Percentiles rank a stretch among this genome's conserved stretches.
These are phyloP conservation scores for Folsomia candida DNA, from an alignment of 2,888 invertebrate species.

Conservation along the genomic window DNA sequence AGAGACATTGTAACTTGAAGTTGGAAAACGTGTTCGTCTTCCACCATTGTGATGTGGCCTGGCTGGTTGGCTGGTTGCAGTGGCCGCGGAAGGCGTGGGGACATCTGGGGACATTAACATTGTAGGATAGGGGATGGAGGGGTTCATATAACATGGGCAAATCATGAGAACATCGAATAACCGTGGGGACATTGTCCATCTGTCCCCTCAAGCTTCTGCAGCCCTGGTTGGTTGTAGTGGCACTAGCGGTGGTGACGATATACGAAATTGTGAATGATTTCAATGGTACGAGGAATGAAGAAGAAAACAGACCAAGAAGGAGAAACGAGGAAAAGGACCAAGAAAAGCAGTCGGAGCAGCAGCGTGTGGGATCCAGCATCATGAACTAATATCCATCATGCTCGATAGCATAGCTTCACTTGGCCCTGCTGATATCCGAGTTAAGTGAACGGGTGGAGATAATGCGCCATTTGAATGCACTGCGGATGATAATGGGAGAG, in stretches of 20 bases:
- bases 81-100: too few species aligned
- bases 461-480: conserved; percentile 9
- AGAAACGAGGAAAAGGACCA: neutral
- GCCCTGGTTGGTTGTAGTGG: neutral
- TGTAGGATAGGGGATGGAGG: too few species aligned
- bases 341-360: neutral
- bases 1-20: neutral
- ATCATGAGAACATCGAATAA: too few species aligned
- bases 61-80: too few species aligned
- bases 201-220: neutral
- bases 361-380: too few species aligned
- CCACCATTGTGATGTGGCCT: too few species aligned
- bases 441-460: neutral
- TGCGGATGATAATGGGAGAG: neutral
- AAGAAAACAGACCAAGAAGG: neutral
- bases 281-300: neutral
- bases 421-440: neutral
- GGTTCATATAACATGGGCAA: too few species aligned
- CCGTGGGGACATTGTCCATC: too few species aligned
- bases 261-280: neutral
- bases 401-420: neutral
- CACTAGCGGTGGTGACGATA: too few species aligned
- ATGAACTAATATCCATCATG: too few species aligned
- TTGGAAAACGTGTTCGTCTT: neutral
- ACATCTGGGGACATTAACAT: too few species aligned